Conservation (phyloP, 2,797 vertebrate genomes). For the Pantherophis alleghaniensis region DNA sequence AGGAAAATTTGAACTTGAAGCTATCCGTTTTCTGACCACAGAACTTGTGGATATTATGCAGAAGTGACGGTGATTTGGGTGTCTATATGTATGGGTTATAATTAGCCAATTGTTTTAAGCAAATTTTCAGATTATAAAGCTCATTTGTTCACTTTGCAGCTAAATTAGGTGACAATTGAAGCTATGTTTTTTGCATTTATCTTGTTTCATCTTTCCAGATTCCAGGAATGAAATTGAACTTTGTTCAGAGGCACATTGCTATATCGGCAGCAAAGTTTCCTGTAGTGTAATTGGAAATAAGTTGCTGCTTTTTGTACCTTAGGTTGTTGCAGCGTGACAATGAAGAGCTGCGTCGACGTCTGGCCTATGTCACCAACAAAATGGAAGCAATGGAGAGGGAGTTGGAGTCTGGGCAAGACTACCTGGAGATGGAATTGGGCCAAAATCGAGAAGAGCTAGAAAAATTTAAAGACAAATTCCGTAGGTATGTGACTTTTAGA, state of each 20-base stretch:
- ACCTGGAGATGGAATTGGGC: conserved; percentile 90
- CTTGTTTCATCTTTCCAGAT: not conserved
- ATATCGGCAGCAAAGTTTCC: not conserved
- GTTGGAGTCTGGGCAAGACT: conserved; percentile 88
- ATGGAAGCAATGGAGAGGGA: conserved; percentile 93
- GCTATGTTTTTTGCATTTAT: not conserved
- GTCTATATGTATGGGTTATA: not conserved
- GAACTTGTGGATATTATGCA: not conserved
- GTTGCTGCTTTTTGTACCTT: conserved; percentile 24
- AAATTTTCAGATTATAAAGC: not conserved
- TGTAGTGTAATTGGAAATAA: not conserved
- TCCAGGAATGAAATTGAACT: not conserved
- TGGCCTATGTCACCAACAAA: conserved; percentile 88
- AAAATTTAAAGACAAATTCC: conserved; percentile 97
- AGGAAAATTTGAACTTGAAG: not conserved
- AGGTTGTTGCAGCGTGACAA: conserved; percentile 91
- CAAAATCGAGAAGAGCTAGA: conserved; percentile 92
- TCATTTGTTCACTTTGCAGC: not conserved
- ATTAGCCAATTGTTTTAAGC: not conserved
- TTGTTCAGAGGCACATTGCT: not conserved
- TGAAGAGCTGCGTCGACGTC: conserved; percentile 87
- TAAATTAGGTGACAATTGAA: not conserved
- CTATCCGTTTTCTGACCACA: not conserved
- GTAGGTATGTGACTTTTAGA: conserved; percentile 76
- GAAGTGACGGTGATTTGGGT: not conserved